Evolutionary conservation across 2,113 vertebrate genomes (phyloP), one percentile per base, ranked within the genome.

Genomic region (Plectropomus leopardus): DNA sequence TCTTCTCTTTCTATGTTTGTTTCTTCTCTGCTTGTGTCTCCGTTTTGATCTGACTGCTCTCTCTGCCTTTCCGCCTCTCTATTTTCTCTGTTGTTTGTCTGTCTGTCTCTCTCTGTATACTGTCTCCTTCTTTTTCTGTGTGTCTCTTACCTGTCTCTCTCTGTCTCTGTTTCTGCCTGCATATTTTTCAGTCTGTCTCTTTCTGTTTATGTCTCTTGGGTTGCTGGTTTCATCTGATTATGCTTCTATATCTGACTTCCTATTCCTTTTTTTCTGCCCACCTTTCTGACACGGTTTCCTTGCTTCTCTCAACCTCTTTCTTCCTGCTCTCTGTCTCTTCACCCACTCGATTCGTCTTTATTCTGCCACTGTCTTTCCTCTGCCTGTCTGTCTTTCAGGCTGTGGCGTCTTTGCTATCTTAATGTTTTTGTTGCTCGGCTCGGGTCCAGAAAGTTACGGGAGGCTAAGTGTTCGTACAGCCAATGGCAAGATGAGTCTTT

Each of bases 391-490:
- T 80, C 64, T 65, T 40, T 72, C 50, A 54, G 59, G 34, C 57
- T 48, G 58, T 50, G 48, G 42, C 28, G 32, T 82, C 73, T 83
- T 60, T 70, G 36, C 69, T 72, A 2, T 76, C 64, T 88, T 69
- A 57, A 72, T 78, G 75, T 80, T 88, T 80, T 76, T 60, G 59
- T 53, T 15, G 69, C 77, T 85, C 15, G 40, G 85, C 80, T 76
- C 10, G 2, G 26, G 9, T 85, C 76, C 83, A 89, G 40, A 71
- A 73, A 89, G 72, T 91, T 86, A 58, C 54, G 59, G 59, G 54
- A 51, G 74, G 65, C 66, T 72, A 84, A 83, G 77, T 89, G 82
- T 86, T 80, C 16, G 48, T 72, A 7, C 68, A 51, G 77, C 64
- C 78, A 79, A 47, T 82, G 58, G 82, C 70, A 32, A 65, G 79